Conservation (phyloP, 64 coral and sea anemone genomes). For the Dendronephthya gigantea region DNA sequence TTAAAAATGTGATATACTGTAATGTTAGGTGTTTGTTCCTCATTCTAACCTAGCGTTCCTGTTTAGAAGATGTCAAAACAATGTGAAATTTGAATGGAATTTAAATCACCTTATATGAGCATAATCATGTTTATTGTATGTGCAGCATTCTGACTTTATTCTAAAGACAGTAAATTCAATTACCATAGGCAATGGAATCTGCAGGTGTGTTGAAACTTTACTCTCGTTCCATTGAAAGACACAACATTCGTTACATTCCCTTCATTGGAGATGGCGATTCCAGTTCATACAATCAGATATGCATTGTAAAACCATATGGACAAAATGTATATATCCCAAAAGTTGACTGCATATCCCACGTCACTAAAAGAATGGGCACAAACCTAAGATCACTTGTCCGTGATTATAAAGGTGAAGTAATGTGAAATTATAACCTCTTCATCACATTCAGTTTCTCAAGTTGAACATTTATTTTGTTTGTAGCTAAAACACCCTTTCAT, state of each 20-base stretch:
- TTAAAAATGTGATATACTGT: no score
- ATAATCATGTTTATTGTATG: no score
- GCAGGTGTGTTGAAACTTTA: conserved; percentile 22
- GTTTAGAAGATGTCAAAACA: no score
- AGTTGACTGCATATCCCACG: conserved; percentile 21
- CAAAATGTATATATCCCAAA: conserved; percentile 15
- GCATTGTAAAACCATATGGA: conserved; percentile 23
- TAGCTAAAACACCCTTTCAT: no score
- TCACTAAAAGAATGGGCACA: conserved; percentile 41
- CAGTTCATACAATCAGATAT: conserved; percentile 27
- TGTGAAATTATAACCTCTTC: background rate
- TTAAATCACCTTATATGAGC: no score
- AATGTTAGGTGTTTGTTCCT: no score
- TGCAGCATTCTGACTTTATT: no score
- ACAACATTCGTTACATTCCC: conserved; percentile 21
- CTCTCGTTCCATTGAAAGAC: conserved; percentile 24
- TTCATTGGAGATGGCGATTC: conserved; percentile 36
- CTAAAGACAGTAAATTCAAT: background rate
- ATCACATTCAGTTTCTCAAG: no score
- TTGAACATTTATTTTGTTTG: no score
- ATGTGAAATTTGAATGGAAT: no score
- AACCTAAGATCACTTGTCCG: conserved; percentile 16
- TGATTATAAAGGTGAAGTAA: conserved; percentile 23
- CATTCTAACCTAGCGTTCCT: no score
- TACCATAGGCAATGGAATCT: conserved; percentile 36